Evolutionary conservation across 2,797 vertebrate genomes (phyloP).

Genomic region (Channallabes apus): DNA sequence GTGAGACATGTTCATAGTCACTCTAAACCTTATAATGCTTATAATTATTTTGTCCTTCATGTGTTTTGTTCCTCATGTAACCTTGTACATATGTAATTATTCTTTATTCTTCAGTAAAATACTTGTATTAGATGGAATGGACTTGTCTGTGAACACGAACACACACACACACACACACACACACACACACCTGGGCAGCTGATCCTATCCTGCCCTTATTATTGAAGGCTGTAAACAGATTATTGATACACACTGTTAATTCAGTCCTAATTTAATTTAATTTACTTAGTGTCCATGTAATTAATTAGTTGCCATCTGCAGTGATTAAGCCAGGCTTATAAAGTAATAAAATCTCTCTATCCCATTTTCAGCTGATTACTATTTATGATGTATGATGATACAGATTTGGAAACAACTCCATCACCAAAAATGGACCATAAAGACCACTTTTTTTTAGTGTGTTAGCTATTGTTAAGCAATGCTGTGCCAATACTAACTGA

Average conservation of each 20-base stretch:
- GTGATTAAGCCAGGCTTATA: constrained; percentile 56
- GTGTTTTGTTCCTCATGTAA: constrained; percentile 19
- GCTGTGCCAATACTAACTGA: background rate
- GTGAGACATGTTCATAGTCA: constrained; percentile 53
- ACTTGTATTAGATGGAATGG: constrained; percentile 23
- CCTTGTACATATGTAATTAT: constrained; percentile 29
- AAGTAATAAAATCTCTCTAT: constrained; percentile 40
- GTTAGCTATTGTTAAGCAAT: background rate
- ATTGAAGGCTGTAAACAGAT: constrained; percentile 57
- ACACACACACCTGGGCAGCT: constrained; percentile 45
- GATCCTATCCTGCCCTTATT: constrained; percentile 56
- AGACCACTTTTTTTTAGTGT: background rate
- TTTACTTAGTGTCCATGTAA: constrained; percentile 60
- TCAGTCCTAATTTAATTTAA: constrained; percentile 59
- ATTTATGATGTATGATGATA: constrained; percentile 54
- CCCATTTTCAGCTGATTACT: constrained; percentile 42
- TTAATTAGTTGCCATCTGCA: constrained; percentile 64
- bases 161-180: constrained; percentile 26
- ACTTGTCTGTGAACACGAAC: constrained; percentile 34
- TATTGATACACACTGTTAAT: constrained; percentile 61
- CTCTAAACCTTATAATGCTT: constrained; percentile 39
- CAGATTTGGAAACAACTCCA: background rate
- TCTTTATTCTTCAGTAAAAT: constrained; percentile 22
- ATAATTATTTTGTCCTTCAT: constrained; percentile 58
- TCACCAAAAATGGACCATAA: background rate